Base-by-base conservation (phyloP, 1,140 invertebrate species). In the Calliopsis andreniformis region DNA sequence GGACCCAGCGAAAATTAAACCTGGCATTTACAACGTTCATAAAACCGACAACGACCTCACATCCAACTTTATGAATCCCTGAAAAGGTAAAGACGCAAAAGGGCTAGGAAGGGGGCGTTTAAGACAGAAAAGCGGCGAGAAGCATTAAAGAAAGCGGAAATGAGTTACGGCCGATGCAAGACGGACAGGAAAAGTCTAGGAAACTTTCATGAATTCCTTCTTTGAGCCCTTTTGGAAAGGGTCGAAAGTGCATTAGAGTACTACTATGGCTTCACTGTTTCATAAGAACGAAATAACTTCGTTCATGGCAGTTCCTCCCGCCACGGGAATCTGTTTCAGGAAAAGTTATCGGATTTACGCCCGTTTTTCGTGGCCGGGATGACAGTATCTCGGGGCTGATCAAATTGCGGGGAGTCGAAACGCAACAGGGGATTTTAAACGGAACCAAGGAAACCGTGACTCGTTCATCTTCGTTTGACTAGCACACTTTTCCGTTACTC, bases 381-480 rank as follows among this genome's bases (percentile, higher is more conserved):
- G 23, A 35, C 45, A 10, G 32, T 72, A 72, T 72, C 61, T 51
- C 39, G 39, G 39, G 14, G 1, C 28, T 56, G 71, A 73, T 73
- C 71, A 73, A 73, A 73, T 73, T 73, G 66, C 51, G 45, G 61
- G 32, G 56, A 73, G 49, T 32, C 51, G 49, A 73, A 56, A 45
- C 49, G 51, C 28, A 20, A 66, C 49, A 66, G 62, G 23, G 12
- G 23, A 64, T 35, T 62, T 73, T 64, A 53, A 55, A 28, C 28
- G 59, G 6, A 14, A 28, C 42, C 23, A 16, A 28, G 39, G 23
- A 16, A 28, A 42, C 23, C 39, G 8, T 16, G 58, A n/a, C 45
- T 53, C 58, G 32, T 30, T 45, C 45, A 12, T 42, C 59, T 23
- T 25, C 39, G 32, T 30, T 43, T 32, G 35, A 10, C 32, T 14